Evolutionary conservation across 2,113 vertebrate genomes (phyloP).

Genomic region (Lophura nycthemera): DNA sequence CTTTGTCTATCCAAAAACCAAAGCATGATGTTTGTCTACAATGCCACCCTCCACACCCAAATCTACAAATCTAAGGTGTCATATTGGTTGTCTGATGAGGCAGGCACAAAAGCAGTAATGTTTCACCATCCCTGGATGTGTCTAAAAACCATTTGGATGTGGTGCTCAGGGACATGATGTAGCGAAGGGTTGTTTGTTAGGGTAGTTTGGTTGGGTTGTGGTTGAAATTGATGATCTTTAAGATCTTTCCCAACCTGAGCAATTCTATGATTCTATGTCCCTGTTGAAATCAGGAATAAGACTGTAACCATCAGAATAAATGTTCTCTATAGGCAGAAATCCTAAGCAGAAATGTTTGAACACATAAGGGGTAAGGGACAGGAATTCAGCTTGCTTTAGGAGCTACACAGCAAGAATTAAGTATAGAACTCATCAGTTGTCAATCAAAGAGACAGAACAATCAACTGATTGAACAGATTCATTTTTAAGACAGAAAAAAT

Average conservation of each 20-base stretch:
- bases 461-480: not conserved
- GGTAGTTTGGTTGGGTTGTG: too few relatives aligned
- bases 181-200: too few relatives aligned
- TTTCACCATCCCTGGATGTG: too few relatives aligned
- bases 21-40: not conserved
- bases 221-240: too few relatives aligned
- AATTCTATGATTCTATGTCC: too few relatives aligned
- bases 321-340: not conserved
- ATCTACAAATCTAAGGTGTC: not conserved
- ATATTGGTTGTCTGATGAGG: not conserved
- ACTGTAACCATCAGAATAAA: not conserved
- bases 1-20: not conserved
- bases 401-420: not conserved
- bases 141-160: too few relatives aligned
- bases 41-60: not conserved
- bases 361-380: not conserved
- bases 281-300: not conserved
- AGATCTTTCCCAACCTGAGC: too few relatives aligned
- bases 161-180: too few relatives aligned
- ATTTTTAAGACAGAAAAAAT: not conserved
- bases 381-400: not conserved
- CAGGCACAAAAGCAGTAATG: not conserved
- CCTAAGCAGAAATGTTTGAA: not conserved
- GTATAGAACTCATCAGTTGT: not conserved
- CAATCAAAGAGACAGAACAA: not conserved